Evolutionary conservation across 2,113 vertebrate genomes (phyloP).

Genomic region (Protomyctophum bolini): DNA sequence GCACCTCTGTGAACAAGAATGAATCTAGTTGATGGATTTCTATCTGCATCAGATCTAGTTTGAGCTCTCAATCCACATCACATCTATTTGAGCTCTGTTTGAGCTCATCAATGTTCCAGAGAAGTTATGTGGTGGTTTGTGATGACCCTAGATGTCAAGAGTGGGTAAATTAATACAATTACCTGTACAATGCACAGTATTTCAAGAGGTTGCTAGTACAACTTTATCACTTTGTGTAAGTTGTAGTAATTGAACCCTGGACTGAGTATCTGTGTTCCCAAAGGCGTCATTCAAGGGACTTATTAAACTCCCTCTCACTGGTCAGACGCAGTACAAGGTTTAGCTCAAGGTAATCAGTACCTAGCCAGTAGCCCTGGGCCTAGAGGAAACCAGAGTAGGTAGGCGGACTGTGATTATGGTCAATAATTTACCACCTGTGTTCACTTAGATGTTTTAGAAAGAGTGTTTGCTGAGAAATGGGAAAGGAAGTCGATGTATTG

Average conservation of each 20-base stretch:
- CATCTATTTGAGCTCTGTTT: no score
- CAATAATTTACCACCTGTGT: slow-evolving; percentile 45
- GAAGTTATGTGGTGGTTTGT: neutral
- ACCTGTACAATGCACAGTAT: neutral
- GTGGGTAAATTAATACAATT: neutral
- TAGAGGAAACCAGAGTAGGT: neutral
- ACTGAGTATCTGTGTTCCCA: neutral
- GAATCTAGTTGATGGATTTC: no score
- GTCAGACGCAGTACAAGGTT: slow-evolving; percentile 4
- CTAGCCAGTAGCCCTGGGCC: slow-evolving; percentile 1
- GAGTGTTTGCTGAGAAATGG: neutral
- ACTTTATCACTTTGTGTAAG: neutral
- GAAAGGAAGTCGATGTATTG: neutral
- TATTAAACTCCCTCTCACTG: slow-evolving; percentile 37
- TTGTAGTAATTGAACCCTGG: slow-evolving; percentile 12
- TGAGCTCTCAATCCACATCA: neutral
- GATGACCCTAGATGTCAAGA: neutral
- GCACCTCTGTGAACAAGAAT: no score
- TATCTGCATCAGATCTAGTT: neutral
- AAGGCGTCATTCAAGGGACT: slow-evolving; percentile 42
- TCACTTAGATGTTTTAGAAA: neutral
- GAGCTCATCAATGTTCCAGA: neutral
- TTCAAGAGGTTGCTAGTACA: neutral
- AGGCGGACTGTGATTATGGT: slow-evolving; percentile 24
- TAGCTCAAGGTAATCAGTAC: slow-evolving; percentile 39